phyloP scores from a whole-genome alignment of 2,888 invertebrate genomes.

The Ormyrus pomaceus region DNA sequence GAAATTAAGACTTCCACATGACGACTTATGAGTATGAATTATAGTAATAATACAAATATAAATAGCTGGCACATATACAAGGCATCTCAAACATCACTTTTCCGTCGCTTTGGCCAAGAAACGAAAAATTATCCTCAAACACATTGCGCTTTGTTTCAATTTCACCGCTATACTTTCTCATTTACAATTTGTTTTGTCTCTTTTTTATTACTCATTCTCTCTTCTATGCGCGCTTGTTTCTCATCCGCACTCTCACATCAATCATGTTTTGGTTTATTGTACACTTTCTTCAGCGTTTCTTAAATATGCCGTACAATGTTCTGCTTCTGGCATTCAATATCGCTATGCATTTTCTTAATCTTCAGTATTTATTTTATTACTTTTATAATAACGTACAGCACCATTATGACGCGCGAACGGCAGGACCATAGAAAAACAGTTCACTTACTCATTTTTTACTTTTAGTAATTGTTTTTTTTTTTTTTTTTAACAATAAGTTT shows the following conservation, averaged over 20 bases:
- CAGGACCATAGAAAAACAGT: conserved; percentile 47
- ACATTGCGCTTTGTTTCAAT: conserved; percentile 45
- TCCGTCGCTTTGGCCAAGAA: conserved; percentile 57
- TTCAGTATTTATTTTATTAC: conserved; percentile 30
- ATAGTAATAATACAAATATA: conserved; percentile 66
- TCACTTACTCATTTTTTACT: conserved; percentile 35
- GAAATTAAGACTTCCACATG: conserved; percentile 64
- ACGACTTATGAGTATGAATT: conserved; percentile 64
- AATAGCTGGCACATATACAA: conserved; percentile 73
- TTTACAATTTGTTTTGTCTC: conserved; percentile 15
- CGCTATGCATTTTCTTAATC: conserved; percentile 30
- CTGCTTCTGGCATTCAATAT: background rate
- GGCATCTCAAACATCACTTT: conserved; percentile 70
- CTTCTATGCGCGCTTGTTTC: conserved; percentile 33
- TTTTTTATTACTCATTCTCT: conserved; percentile 36
- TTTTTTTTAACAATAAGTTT: conserved; percentile 25
- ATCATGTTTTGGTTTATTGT: conserved; percentile 42
- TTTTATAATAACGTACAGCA: conserved; percentile 48
- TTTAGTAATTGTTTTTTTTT: conserved; percentile 24
- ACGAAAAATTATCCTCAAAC: conserved; percentile 52
- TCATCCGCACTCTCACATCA: conserved; percentile 27
- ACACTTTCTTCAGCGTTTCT: conserved; percentile 36
- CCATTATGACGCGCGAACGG: conserved; percentile 47
- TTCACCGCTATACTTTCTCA: conserved; percentile 51
- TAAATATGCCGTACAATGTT: conserved; percentile 10